A percentile compares a stretch with the other conserved stretches of the same genome.
These are phyloP conservation scores for Pseudocheirus occidentalis DNA, from an alignment of 2,797 vertebrate genomes.

Conservation along the genomic window DNA sequence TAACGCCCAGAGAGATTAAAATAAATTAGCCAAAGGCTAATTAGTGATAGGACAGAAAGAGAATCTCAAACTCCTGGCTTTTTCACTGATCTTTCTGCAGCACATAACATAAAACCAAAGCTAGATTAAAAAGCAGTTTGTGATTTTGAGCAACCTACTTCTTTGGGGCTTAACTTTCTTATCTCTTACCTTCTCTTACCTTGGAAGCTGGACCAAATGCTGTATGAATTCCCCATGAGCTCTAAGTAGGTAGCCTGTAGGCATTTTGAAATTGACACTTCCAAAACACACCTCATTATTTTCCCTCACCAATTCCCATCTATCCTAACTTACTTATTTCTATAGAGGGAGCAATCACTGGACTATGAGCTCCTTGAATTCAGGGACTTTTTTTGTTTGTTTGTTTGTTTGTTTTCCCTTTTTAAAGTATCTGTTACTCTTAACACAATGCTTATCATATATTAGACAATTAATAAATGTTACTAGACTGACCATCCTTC, in stretches of 20 bases:
- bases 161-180: neutral
- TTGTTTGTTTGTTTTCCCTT: neutral
- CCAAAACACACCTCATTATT: neutral
- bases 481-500: neutral
- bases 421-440: neutral
- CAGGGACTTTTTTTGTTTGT: neutral
- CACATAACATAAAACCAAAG: neutral
- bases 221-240: neutral
- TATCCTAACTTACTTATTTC: neutral
- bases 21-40: slow-evolving; percentile 14
- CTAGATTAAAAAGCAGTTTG: neutral
- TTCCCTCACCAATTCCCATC: neutral
- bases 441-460: neutral
- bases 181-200: too few relatives aligned
- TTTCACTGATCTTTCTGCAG: neutral
- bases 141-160: neutral
- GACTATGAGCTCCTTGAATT: neutral
- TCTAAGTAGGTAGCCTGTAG: neutral
- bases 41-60: slow-evolving; percentile 25
- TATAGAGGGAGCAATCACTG: neutral
- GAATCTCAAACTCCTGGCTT: slow-evolving; percentile 38
- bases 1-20: slow-evolving; percentile 1
- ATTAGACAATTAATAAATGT: neutral
- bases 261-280: neutral
- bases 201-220: neutral